A percentile compares a stretch with the other conserved stretches of the same genome.
These are phyloP conservation scores for Anguilla marmorata DNA, from an alignment of 2,797 vertebrate species.

Conservation along the genomic window DNA sequence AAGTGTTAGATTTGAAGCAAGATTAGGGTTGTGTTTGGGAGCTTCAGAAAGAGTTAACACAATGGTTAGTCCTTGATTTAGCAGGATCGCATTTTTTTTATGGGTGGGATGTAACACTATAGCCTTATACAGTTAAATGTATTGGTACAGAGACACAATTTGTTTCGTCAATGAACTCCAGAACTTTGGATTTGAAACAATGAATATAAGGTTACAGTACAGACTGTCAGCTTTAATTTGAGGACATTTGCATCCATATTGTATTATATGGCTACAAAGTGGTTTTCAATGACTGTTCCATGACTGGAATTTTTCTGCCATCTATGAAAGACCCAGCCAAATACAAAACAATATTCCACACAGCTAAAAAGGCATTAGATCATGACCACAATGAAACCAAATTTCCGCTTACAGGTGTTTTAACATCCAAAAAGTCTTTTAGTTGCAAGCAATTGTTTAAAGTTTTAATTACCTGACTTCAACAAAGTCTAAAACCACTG, in stretches of 20 bases:
- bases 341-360: slow-evolving; percentile 27
- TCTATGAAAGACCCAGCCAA: not conserved
- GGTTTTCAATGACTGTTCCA: slow-evolving; percentile 6
- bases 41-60: no score
- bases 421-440: slow-evolving; percentile 43
- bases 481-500: slow-evolving; percentile 49
- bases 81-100: no score
- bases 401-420: slow-evolving; percentile 42
- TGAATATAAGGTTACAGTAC: no score
- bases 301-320: slow-evolving; percentile 25
- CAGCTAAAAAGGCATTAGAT: slow-evolving; percentile 51
- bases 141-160: no score
- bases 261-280: slow-evolving; percentile 10
- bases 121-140: no score
- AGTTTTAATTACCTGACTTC: slow-evolving; percentile 42
- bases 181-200: no score
- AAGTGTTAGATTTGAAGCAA: no score
- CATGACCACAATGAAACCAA: slow-evolving; percentile 44
- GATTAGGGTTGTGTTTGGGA: no score
- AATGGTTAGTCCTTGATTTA: no score
- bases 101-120: no score
- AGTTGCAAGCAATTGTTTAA: slow-evolving; percentile 55
- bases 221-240: no score
- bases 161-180: no score
- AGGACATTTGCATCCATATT: not conserved